A percentile compares a stretch with the other conserved stretches of the same genome.
phyloP scores from a whole-genome alignment of 1,140 invertebrate species.

The Trichonephila clavata region DNA sequence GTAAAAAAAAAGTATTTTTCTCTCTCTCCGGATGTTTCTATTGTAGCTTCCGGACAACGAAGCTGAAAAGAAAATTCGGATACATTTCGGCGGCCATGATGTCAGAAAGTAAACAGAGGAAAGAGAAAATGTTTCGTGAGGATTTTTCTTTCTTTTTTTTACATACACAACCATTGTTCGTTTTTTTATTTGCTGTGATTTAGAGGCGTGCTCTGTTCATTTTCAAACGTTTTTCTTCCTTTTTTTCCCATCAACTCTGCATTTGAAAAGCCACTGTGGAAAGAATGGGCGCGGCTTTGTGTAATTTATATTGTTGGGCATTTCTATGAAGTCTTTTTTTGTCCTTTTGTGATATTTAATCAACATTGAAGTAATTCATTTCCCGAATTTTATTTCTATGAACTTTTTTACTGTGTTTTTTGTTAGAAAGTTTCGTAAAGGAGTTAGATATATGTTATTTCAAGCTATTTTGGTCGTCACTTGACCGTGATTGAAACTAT shows the following conservation, averaged over 20 bases:
- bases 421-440: too few relatives aligned
- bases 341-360: neutral
- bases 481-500: too few relatives aligned
- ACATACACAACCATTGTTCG: neutral
- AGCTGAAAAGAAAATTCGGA: neutral
- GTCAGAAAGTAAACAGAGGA: slow-evolving; percentile 29
- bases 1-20: neutral
- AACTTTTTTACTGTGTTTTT: too few relatives aligned
- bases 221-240: neutral
- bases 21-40: neutral
- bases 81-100: slow-evolving; percentile 19
- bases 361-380: neutral
- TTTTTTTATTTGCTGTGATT: slow-evolving; percentile 11
- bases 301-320: neutral
- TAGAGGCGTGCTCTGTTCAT: neutral
- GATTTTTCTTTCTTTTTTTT: neutral
- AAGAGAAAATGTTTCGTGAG: neutral
- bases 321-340: slow-evolving; percentile 2
- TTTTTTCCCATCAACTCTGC: neutral
- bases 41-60: slow-evolving; percentile 2
- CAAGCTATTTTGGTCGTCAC: too few relatives aligned
- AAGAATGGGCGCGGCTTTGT: neutral
- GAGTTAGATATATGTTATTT: too few relatives aligned
- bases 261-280: neutral
- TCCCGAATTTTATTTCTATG: neutral